Base-by-base conservation (phyloP, 2,113 vertebrate genomes). In the Physeter macrocephalus region DNA sequence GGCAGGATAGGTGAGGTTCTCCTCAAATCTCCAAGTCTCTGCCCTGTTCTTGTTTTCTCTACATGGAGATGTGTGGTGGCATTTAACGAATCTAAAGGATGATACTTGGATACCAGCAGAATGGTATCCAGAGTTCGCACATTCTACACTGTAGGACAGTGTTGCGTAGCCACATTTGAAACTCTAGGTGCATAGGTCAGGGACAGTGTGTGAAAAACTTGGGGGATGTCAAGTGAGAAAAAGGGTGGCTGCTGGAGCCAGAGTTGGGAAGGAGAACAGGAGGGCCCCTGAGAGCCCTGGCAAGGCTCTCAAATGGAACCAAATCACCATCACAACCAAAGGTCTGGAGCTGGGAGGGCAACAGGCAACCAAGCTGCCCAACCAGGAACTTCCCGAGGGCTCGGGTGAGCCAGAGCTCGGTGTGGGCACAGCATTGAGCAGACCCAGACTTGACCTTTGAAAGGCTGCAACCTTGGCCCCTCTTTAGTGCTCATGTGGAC, bases 1-100 rank as follows among this genome's bases (percentile, higher is more conserved):
- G 59, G 34, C 0, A 0, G 41, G 11, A 8, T 1, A 3, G 21
- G 12, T 25, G 39, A 59, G 64, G 6, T 21, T 75, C 57, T 52
- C n/a, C 18, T 20, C 3, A 0, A 8, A 21, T 21, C 59, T 18
- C 66, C 52, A 43, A 5, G 15, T 10, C 64, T 39, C n/a, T 17
- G 46, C 57, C 67, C 78, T 5, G 17, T 13, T 49, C 80, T 52
- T 59, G 15, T 67, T 74, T 31, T 46, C 66, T 72, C 64, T 29
- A 14, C 7, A 13, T 4, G 59, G 74, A 66, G 39, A 64, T 13
- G 17, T 23, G 11, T 29, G 13, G 71, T 4, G 0, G 6, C 54
- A 25, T 74, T 84, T 59, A 69, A n/a, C 23, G 64, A 85, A 54
- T 34, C 64, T 43, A 18, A 1, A 4, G 36, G 36, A 34, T 25